These are phyloP conservation scores for Agrilus mali DNA, from an alignment of 2,888 invertebrate species.

Conservation along the genomic window DNA sequence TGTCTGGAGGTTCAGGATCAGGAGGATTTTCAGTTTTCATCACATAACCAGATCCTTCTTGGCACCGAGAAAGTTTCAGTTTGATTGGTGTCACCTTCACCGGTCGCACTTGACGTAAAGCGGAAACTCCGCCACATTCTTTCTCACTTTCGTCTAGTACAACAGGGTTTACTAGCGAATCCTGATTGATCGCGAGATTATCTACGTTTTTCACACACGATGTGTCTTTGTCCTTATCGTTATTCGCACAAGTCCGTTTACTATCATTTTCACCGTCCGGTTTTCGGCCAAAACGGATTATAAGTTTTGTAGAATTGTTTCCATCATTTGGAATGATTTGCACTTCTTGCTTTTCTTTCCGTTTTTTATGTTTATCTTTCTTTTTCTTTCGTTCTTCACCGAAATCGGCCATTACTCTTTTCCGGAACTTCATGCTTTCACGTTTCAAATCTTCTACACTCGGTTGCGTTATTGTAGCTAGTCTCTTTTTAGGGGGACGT, in stretches of 20 bases:
- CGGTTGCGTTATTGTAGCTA: constrained; percentile 50
- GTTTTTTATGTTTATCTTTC: constrained; percentile 41
- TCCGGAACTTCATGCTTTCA: constrained; percentile 78
- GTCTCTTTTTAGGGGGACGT: constrained; percentile 69
- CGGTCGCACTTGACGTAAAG: constrained; percentile 45
- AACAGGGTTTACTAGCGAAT: constrained; percentile 3
- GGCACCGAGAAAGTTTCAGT: constrained; percentile 70
- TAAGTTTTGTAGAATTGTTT: constrained; percentile 47
- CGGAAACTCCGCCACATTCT: constrained; percentile 24
- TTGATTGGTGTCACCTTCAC: constrained; percentile 67
- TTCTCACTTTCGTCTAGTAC: constrained; percentile 4
- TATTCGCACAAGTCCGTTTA: constrained; percentile 18
- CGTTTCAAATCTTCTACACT: constrained; percentile 69
- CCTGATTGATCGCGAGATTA: constrained; percentile 6
- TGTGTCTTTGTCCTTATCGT: constrained; percentile 6
- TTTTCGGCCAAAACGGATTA: constrained; percentile 17
- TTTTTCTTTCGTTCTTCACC: constrained; percentile 52
- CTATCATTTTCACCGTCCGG: constrained; percentile 13
- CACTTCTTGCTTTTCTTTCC: constrained; percentile 38
- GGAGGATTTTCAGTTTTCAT: constrained; percentile 35
- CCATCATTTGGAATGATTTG: constrained; percentile 44
- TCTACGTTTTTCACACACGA: constrained; percentile 7
- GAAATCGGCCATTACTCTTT: constrained; percentile 74
- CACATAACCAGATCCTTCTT: constrained; percentile 60
- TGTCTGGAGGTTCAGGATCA: constrained; percentile 19